Evolutionary conservation across 2,113 vertebrate species (phyloP).

Genomic region (Hyperopisus bebe): DNA sequence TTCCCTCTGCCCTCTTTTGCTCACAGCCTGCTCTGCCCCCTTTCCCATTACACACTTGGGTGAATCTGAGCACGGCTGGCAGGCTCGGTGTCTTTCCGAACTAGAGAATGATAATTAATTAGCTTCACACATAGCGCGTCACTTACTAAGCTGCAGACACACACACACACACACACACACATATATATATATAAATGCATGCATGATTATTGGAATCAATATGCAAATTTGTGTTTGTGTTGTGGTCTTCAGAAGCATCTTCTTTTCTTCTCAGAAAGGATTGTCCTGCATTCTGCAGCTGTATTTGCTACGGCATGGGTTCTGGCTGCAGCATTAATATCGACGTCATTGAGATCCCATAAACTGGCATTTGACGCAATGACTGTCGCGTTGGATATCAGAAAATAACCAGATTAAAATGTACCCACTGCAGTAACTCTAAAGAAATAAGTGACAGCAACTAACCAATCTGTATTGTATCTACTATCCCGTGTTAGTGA

Average conservation of each 20-base stretch:
- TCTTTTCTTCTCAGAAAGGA: background rate
- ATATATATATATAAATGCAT: background rate
- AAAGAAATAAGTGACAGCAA: background rate
- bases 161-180: too few relatives aligned
- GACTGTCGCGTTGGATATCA: background rate
- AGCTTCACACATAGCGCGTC: slow-evolving; percentile 13
- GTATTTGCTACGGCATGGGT: background rate
- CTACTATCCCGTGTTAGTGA: background rate
- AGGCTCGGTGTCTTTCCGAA: slow-evolving; percentile 36
- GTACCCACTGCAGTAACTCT: background rate
- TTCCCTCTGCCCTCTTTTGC: slow-evolving; percentile 52
- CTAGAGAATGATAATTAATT: slow-evolving; percentile 42
- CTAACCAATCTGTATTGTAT: background rate
- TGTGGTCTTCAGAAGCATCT: background rate
- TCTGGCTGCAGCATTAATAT: background rate
- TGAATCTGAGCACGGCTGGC: slow-evolving; percentile 63
- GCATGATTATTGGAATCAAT: background rate
- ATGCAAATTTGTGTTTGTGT: background rate
- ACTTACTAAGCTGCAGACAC: background rate
- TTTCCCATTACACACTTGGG: slow-evolving; percentile 88
- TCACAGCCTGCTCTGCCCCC: slow-evolving; percentile 58
- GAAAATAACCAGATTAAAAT: background rate
- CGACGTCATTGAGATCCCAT: background rate
- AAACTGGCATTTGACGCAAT: background rate
- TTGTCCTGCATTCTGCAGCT: background rate